Base-by-base conservation (phyloP, 2,797 vertebrate species). In the Geotria australis region DNA sequence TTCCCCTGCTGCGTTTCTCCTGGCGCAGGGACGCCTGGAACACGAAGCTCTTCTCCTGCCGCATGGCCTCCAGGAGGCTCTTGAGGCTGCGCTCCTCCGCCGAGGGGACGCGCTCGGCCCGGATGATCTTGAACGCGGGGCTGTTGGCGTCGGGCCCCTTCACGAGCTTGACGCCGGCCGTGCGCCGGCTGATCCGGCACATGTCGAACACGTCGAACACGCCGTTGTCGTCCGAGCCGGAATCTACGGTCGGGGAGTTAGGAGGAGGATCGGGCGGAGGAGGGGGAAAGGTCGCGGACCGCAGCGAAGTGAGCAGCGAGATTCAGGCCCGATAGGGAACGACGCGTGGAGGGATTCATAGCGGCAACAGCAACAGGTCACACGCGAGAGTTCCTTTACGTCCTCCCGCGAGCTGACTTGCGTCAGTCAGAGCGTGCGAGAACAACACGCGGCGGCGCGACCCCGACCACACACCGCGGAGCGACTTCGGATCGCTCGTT, bases 201-300 rank as follows among this genome's bases (percentile, higher is more conserved):
- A 85, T 72, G 51, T 93, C 84, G 63, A 98, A 93, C 64, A 98
- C 64, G 68, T 98, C 89, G 9, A 80, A 94, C 9, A 89, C 83
- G 2, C 83, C 78, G 70, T 81, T 81, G 63, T 91, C 83, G 64
- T 91, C 84, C 9, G 68, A 73, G 46, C 73, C 73, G n/a, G n/a
- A 55, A 9, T 9, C 51, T 63, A 76, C 77, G 78, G 74, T 1
- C 8, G 61, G 63, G 56, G 8, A 56, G 47, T 2, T 10, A 55
- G n/a, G 2, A 6, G 15, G 55, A 11, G 15, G 46, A 8, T 8
- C 14, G 12, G 8, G 10, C 10, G 10, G 10, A 12, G n/a, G 2
- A 46, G 12, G 9, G 12, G 38, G 8, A 48, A 46, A 24, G 49
- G 24, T 5, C 38, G 5, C 24, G 24, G 24, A 38, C 24, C 24